A percentile compares a stretch with the other conserved stretches of the same genome.
Evolutionary conservation across 2,797 vertebrate genomes (phyloP).

Genomic region (Octomys mimax): DNA sequence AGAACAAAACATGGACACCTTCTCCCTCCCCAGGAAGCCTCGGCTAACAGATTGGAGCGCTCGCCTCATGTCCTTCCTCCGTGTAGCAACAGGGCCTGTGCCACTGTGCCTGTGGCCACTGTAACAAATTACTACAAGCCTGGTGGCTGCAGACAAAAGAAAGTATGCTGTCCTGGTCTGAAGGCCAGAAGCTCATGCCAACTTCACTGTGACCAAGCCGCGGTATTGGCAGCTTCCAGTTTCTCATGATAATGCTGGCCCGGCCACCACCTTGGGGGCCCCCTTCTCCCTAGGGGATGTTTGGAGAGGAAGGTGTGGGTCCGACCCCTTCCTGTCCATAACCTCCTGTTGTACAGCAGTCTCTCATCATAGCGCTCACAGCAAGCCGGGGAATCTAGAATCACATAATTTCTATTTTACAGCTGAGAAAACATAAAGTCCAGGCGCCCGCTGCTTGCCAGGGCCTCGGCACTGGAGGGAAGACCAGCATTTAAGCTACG

Average conservation of each 20-base stretch:
- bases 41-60: not conserved
- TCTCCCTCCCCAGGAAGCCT: not conserved
- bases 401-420: not conserved
- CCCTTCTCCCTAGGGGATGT: not conserved
- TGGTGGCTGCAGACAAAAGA: not conserved
- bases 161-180: too few species aligned
- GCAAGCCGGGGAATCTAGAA: not conserved
- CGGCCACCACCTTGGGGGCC: too few species aligned
- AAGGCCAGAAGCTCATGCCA: not conserved
- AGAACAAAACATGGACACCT: not conserved
- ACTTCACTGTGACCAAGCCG: not conserved
- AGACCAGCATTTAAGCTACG: not conserved
- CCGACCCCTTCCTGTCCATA: not conserved
- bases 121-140: not conserved
- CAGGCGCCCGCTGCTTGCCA: not conserved
- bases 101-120: not conserved
- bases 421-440: not conserved
- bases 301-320: not conserved
- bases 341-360: not conserved
- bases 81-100: not conserved
- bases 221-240: not conserved
- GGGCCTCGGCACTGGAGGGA: not conserved
- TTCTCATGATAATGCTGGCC: not conserved
- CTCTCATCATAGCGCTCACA: not conserved
- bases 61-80: not conserved